Evolutionary conservation across 1,140 invertebrate genomes (phyloP).

Genomic region (Periplaneta americana): DNA sequence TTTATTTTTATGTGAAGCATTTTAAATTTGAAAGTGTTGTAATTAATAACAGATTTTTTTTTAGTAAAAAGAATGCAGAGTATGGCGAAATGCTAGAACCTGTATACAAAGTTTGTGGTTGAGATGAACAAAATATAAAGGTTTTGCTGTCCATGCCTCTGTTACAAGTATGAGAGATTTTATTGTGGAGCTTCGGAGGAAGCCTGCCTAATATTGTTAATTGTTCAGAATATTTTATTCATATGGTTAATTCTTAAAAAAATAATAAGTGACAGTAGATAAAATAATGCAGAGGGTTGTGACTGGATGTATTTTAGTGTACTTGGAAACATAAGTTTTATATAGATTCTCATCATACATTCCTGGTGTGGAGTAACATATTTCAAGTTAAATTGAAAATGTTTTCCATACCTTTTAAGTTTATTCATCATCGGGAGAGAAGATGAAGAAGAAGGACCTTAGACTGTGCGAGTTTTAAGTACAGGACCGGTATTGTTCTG

Average conservation of each 20-base stretch:
- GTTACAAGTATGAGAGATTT: background rate
- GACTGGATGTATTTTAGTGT: background rate
- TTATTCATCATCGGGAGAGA: background rate
- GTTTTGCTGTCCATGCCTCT: background rate
- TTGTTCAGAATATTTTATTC: constrained; percentile 6
- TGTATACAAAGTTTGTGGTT: background rate
- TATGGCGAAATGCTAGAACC: too few relatives aligned
- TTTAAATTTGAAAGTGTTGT: constrained; percentile 14
- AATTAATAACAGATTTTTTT: background rate
- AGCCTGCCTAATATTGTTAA: background rate
- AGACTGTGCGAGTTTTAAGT: background rate
- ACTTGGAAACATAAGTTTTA: background rate
- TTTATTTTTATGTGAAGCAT: constrained; percentile 20
- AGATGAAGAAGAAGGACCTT: too few relatives aligned
- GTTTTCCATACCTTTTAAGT: background rate
- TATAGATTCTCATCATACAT: background rate
- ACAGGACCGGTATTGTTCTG: background rate
- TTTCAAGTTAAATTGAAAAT: background rate
- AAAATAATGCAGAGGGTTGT: background rate
- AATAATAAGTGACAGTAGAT: background rate
- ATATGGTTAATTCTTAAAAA: constrained; percentile 1
- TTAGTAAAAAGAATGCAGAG: background rate
- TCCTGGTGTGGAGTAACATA: background rate
- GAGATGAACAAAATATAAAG: background rate
- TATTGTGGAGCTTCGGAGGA: background rate